phyloP scores from a whole-genome alignment of 2,888 invertebrate species.

The Eupithecia inturbata region DNA sequence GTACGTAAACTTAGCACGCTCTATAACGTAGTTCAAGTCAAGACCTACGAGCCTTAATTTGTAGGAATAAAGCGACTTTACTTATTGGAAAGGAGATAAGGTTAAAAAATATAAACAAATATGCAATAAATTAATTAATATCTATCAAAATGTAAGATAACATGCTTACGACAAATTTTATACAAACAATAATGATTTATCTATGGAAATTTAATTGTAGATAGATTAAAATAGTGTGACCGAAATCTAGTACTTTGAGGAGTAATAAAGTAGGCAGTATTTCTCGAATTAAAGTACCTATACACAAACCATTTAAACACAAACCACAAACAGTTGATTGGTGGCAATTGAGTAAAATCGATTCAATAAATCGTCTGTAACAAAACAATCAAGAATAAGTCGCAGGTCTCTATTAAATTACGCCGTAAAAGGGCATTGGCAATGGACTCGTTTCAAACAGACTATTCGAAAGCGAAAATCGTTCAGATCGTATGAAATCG shows the following conservation, averaged over 20 bases:
- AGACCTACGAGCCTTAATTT: slow-evolving; percentile 48
- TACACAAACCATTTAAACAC: neutral
- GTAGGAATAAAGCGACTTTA: slow-evolving; percentile 23
- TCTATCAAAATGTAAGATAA: neutral
- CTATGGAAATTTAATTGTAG: neutral
- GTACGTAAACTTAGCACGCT: slow-evolving; percentile 64
- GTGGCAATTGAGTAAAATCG: slow-evolving; percentile 2
- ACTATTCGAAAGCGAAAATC: slow-evolving; percentile 73
- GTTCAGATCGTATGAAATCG: slow-evolving; percentile 63
- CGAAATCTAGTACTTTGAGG: neutral
- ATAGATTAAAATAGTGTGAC: neutral
- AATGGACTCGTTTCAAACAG: slow-evolving; percentile 61
- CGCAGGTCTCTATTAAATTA: slow-evolving; percentile 50
- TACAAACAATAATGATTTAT: neutral
- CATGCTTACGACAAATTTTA: neutral
- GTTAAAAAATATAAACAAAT: neutral
- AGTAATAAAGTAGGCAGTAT: neutral
- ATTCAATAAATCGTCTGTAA: slow-evolving; percentile 16
- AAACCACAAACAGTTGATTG: slow-evolving; percentile 3
- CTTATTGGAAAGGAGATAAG: neutral
- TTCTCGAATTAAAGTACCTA: neutral
- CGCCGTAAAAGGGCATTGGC: slow-evolving; percentile 60
- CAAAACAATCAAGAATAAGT: slow-evolving; percentile 14
- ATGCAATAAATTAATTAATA: neutral
- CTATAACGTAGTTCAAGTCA: slow-evolving; percentile 66